Conservation (phyloP, 2,888 invertebrate species). For the Formica aserva region DNA sequence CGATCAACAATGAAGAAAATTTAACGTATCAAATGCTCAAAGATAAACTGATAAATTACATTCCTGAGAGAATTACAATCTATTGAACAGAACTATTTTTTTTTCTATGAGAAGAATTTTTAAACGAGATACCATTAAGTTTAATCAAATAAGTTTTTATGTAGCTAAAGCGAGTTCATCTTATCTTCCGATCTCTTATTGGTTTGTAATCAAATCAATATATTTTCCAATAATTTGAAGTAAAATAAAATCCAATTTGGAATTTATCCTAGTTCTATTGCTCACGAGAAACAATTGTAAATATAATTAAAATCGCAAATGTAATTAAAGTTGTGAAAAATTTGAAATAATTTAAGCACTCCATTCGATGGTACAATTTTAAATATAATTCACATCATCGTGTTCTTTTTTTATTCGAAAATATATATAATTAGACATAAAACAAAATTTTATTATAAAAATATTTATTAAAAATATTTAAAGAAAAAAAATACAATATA, state of each 20-base stretch:
- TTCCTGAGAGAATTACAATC: neutral
- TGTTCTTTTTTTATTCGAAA: neutral
- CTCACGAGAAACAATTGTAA: neutral
- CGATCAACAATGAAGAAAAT: neutral
- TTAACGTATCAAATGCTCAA: neutral
- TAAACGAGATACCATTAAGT: slow-evolving; percentile 8
- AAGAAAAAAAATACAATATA: neutral
- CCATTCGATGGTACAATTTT: neutral
- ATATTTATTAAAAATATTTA: neutral
- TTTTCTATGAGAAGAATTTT: neutral
- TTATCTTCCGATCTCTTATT: neutral
- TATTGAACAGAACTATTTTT: neutral
- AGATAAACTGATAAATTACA: neutral
- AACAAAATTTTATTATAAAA: slow-evolving; percentile 17
- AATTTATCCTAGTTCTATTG: slow-evolving; percentile 4
- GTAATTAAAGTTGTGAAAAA: neutral
- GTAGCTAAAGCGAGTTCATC: slow-evolving; percentile 13
- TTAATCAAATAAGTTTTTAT: slow-evolving; percentile 39
- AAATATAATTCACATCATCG: neutral
- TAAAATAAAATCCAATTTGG: neutral
- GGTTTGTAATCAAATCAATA: neutral
- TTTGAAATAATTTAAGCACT: neutral
- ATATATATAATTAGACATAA: neutral
- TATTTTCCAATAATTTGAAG: neutral
- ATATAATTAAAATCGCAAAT: neutral